Evolutionary conservation across 2,797 vertebrate genomes (phyloP).

Genomic region (Oreochromis grahami): DNA sequence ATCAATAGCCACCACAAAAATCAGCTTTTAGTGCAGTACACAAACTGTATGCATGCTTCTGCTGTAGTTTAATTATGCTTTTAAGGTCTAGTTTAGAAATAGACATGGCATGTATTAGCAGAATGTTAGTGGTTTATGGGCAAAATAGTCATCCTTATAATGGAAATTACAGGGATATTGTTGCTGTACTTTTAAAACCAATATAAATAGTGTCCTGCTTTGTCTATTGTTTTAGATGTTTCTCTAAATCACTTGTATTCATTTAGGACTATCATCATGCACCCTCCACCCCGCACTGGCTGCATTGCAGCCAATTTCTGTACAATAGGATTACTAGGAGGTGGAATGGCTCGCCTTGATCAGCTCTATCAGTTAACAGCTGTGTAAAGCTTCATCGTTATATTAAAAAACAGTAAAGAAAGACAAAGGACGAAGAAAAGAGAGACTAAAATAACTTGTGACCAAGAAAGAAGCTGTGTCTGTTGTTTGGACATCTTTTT

Average conservation of each 20-base stretch:
- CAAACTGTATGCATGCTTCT: background rate
- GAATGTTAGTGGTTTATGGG: background rate
- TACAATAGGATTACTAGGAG: background rate
- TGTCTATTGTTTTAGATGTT: background rate
- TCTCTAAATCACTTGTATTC: background rate
- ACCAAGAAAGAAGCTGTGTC: background rate
- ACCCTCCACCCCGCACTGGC: background rate
- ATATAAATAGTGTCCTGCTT: background rate
- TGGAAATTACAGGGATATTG: background rate
- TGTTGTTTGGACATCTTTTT: background rate
- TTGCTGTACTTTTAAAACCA: background rate
- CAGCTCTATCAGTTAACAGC: background rate
- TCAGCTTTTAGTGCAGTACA: background rate
- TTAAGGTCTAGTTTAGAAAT: background rate
- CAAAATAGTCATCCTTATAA: background rate
- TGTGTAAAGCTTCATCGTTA: background rate
- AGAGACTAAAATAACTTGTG: background rate
- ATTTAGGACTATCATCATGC: background rate
- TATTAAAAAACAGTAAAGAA: background rate
- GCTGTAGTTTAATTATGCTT: background rate
- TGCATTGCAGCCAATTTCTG: background rate
- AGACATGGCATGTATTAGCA: background rate
- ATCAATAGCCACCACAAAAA: background rate
- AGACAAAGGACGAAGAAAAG: background rate
- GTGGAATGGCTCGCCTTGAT: too few relatives aligned